Evolutionary conservation across 2,113 vertebrate genomes (phyloP).

Genomic region (cat (Felis catus)): F.catus_Fca126_mat1.0 CM031428.1:22852501-22853000

Average conservation of each 20-base stretch:
- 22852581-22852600: no score
- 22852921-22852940: not conserved
- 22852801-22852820: not conserved
- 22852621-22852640: not conserved
- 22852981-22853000: not conserved
- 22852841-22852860: not conserved
- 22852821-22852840: not conserved
- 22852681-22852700: not conserved
- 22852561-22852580: no score
- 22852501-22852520: no score
- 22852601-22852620: no score
- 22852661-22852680: not conserved
- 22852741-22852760: not conserved
- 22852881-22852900: not conserved
- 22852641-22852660: not conserved
- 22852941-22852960: not conserved
- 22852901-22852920: not conserved
- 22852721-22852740: not conserved
- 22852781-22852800: not conserved
- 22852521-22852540: no score
- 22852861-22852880: not conserved
- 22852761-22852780: not conserved
- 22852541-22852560: no score
- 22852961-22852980: not conserved
- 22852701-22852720: not conserved